A percentile compares a stretch with the other conserved stretches of the same genome.
Evolutionary conservation across 2,888 invertebrate genomes (phyloP).

Genomic region (Alentia gelatinosa): DNA sequence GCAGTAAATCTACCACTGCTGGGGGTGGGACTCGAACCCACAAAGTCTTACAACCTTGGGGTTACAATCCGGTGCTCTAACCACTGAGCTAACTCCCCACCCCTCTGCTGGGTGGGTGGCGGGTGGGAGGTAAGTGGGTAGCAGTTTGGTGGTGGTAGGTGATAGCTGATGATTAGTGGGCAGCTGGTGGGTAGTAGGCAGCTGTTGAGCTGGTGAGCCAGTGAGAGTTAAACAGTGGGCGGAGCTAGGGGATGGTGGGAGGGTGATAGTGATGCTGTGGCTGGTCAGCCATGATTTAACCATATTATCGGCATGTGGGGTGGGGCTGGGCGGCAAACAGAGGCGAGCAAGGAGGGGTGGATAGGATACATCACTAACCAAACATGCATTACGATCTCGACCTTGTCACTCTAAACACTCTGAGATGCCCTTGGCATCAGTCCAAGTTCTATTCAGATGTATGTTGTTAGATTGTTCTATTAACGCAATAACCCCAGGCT

Average conservation of each 20-base stretch:
- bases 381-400: neutral
- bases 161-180: neutral
- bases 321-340: neutral
- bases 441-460: too few relatives aligned
- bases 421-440: neutral
- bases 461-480: too few relatives aligned
- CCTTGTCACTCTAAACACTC: neutral
- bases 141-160: neutral
- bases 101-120: neutral
- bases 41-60: too few relatives aligned
- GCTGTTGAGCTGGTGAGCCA: neutral
- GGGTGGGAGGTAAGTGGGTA: neutral
- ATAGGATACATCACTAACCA: neutral
- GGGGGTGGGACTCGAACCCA: too few relatives aligned
- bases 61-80: too few relatives aligned
- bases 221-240: neutral
- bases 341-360: neutral
- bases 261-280: neutral
- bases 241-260: neutral
- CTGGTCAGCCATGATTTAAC: neutral
- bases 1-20: too few relatives aligned
- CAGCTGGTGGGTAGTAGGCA: neutral
- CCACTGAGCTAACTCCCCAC: too few relatives aligned
- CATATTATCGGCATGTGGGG: neutral
- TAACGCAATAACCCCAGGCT: too few relatives aligned